A percentile compares a stretch with the other conserved stretches of the same genome.
phyloP scores from a whole-genome alignment of 2,113 vertebrate species.

The Edolisoma coerulescens region DNA sequence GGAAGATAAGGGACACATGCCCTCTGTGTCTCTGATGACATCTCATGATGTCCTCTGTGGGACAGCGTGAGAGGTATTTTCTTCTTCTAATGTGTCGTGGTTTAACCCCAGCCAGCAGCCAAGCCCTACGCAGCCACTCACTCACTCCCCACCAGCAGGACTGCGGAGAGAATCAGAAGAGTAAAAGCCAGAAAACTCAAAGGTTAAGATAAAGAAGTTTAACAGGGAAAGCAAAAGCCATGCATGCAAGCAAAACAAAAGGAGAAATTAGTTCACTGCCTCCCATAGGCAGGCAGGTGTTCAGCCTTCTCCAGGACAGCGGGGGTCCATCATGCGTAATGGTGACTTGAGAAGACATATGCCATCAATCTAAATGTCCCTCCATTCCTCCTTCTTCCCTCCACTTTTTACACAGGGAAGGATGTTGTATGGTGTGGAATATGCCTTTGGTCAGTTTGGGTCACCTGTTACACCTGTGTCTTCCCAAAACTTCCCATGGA shows the following conservation, averaged over 20 bases:
- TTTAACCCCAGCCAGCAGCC: background rate
- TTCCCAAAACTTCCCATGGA: background rate
- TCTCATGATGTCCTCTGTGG: background rate
- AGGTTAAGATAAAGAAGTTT: background rate
- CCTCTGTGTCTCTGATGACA: background rate
- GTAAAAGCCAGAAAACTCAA: background rate
- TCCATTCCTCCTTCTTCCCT: background rate
- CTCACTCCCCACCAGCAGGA: background rate
- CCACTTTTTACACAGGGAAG: background rate
- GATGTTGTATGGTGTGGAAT: background rate
- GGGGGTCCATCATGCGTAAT: background rate
- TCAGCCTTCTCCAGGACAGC: background rate
- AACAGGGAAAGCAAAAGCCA: background rate
- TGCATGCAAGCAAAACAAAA: background rate
- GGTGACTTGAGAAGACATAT: background rate
- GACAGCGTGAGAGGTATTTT: background rate
- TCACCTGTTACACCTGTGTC: background rate
- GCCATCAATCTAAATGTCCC: background rate
- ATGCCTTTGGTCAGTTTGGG: background rate
- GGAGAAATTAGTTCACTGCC: background rate
- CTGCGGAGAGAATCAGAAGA: background rate
- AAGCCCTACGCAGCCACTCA: background rate
- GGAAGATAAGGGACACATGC: background rate
- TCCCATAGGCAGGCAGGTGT: background rate
- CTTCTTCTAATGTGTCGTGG: background rate